A percentile compares a stretch with the other conserved stretches of the same genome.
These are phyloP conservation scores for Lutraria lutraria DNA, from an alignment of 2,888 invertebrate species.

Conservation along the genomic window DNA sequence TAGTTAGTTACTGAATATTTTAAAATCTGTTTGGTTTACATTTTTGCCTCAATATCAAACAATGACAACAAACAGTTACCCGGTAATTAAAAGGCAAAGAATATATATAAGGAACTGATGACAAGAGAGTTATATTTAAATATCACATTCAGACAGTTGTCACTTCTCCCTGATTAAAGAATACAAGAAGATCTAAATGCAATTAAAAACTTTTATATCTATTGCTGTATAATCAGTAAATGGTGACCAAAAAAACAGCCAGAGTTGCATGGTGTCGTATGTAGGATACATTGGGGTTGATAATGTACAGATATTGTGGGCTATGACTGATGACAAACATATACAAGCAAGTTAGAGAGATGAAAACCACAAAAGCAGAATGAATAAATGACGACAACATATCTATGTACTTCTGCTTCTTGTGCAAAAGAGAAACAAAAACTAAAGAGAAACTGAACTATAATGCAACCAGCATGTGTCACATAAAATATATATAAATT, in stretches of 20 bases:
- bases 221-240: not conserved
- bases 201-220: not conserved
- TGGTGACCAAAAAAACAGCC: not conserved
- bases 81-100: no score
- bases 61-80: no score
- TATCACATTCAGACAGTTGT: not conserved
- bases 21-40: no score
- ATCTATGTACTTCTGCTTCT: constrained; percentile 22
- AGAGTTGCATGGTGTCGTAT: not conserved
- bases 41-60: no score
- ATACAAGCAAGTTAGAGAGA: constrained; percentile 20
- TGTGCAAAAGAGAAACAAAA: constrained; percentile 28
- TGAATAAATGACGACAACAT: constrained; percentile 14
- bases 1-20: no score
- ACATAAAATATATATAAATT: constrained; percentile 48
- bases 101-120: no score
- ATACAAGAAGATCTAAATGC: not conserved
- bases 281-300: not conserved
- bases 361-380: constrained; percentile 10
- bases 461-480: constrained; percentile 44
- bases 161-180: not conserved
- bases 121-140: not conserved
- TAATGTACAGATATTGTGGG: constrained; percentile 1
- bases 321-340: not conserved
- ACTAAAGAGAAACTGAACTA: constrained; percentile 38